Conservation (phyloP, 2,113 vertebrate species). For the Cromileptes altivelis region DNA sequence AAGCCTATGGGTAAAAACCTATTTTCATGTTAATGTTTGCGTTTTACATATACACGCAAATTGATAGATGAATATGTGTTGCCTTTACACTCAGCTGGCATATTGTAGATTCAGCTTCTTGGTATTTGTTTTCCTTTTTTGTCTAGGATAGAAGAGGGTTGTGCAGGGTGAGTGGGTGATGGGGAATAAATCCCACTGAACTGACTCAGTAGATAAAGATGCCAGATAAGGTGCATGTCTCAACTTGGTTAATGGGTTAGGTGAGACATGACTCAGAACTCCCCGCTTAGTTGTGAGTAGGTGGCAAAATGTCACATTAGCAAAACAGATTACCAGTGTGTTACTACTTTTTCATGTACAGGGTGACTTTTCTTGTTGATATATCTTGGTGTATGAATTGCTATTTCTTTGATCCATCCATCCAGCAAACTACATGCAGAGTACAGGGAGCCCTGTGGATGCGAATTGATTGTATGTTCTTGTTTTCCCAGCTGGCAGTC, state of each 20-base stretch:
- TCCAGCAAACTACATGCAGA: neutral
- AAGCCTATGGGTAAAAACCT: conserved; percentile 36
- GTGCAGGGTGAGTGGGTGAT: neutral
- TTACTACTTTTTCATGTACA: neutral
- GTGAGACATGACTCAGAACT: conserved; percentile 24
- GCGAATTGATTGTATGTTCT: conserved; percentile 17
- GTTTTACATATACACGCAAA: conserved; percentile 47
- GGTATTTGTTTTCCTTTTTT: conserved; percentile 10
- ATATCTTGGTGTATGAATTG: conserved; percentile 10
- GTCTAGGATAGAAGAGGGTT: conserved; percentile 19
- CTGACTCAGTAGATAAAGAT: conserved; percentile 26
- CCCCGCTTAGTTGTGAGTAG: neutral
- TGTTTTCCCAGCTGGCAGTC: conserved; percentile 29
- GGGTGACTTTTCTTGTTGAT: neutral
- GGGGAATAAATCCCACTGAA: conserved; percentile 21
- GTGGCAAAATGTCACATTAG: neutral
- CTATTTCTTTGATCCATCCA: neutral
- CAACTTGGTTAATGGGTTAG: conserved; percentile 39
- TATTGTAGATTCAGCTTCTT: neutral
- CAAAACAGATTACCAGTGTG: neutral
- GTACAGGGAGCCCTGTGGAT: neutral
- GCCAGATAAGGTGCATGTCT: conserved; percentile 51
- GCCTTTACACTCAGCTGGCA: conserved; percentile 17
- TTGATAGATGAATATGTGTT: conserved; percentile 11
- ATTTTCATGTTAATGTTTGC: conserved; percentile 56